Evolutionary conservation across 1,140 invertebrate genomes (phyloP), one percentile per base, ranked within the genome.

Genomic region (Lepidurus packardi): DNA sequence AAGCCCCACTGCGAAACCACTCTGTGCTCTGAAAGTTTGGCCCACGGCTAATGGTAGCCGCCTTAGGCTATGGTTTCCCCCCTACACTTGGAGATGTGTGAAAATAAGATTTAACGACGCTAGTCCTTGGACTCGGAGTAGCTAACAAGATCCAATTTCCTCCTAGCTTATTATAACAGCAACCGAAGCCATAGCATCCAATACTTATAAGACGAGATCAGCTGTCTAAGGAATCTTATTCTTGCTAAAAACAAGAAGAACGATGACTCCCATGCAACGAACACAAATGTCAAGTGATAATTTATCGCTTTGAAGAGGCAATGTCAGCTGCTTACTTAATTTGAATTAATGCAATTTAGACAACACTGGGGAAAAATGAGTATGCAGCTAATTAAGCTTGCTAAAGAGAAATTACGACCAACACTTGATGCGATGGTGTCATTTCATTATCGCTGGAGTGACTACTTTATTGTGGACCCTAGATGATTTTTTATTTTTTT

Each of bases 101-200:
- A 65, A 65, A 65, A 65, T 65, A 65, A 65, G 53, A 9, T 65
- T 65, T 65, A 21, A 65, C 16, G 53, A 13, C 53, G 16, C n/a
- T 65, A 65, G 7, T 65, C 53, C 13, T 10, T 47, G 10, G 53
- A 65, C 16, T 65, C 53, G 5, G 13, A n/a, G 21, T 65, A 65
- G 53, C 53, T 65, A 21, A 65, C 53, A 16, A 65, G 53, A 65
- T 65, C 53, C 53, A 65, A 65, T 65, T 65, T 65, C 53, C 53
- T 65, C 13, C 53, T 65, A 16, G 13, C 53, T 65, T 65, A n/a
- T 7, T 21, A 13, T n/a, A 16, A 13, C 16, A 13, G 53, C 21
- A 65, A 65, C 53, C 16, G 53, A 65, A 65, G 53, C 53, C 53
- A 65, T 65, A 65, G 21, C 21, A 65, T 13, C 53, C 34, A 34